These are phyloP conservation scores for Merluccius polli DNA, from an alignment of 2,797 vertebrate genomes.

Conservation along the genomic window DNA sequence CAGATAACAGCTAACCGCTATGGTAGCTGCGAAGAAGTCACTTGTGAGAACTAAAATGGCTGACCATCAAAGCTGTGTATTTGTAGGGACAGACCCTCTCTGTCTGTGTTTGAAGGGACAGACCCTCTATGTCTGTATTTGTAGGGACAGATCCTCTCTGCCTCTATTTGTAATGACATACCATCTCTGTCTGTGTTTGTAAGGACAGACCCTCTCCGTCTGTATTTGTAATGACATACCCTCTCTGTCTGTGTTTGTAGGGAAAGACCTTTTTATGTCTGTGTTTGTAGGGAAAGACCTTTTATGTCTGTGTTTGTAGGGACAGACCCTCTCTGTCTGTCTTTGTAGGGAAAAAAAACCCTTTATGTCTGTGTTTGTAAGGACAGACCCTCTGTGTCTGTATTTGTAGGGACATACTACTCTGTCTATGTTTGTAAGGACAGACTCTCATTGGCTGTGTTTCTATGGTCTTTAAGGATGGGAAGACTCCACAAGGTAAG, in stretches of 20 bases:
- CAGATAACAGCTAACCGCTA: background rate
- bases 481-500: background rate
- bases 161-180: background rate
- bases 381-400: too few species aligned
- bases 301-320: background rate
- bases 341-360: background rate
- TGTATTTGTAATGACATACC: background rate
- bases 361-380: background rate
- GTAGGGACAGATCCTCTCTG: background rate
- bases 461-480: background rate
- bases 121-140: background rate
- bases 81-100: background rate
- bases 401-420: too few species aligned
- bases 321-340: background rate
- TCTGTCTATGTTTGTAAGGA: background rate
- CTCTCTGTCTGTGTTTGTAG: too few species aligned
- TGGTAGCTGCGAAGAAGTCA: background rate
- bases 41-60: background rate
- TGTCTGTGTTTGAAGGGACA: background rate
- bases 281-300: background rate
- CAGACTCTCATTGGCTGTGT: background rate
- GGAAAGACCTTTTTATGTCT: too few species aligned
- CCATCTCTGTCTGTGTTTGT: background rate
- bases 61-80: background rate
- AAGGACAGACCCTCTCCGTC: background rate